Base-by-base conservation (phyloP, 2,797 vertebrate genomes). In the Jordanella pulchra region DNA sequence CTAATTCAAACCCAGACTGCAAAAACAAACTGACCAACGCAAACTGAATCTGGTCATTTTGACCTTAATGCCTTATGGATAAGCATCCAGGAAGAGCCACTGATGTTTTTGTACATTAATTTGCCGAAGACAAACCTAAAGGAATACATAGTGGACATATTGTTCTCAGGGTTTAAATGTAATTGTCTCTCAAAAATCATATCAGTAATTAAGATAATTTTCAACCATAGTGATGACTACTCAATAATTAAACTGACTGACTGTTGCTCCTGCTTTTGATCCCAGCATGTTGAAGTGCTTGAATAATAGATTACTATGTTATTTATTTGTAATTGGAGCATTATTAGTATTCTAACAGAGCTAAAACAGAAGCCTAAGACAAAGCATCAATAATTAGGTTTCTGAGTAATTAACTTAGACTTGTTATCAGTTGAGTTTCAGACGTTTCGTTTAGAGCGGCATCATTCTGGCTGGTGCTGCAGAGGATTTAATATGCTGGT, bases 341-440 rank as follows among this genome's bases (percentile, higher is more conserved):
- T 55, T n/a, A 39, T 71, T 71, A 63, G 32, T 51, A 51, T 63
- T 63, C 69, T 51, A 25, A 27, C 23, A n/a, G 42, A 1, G 15
- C 10, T 51, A 51, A 25, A 71, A 30, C n/a, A 69, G 14, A 56
- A 5, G 65, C 58, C 18, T 0, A 5, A 47, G 28, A 23, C 39
- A 28, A 28, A 48, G 67, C 51, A 48, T 54, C 21, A 56, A 47
- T 75, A 75, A 73, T 25, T 80, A 6, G 48, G 50, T 73, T 35
- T 44, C 2, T 70, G 45, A 6, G 27, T 69, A 64, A 87, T 80
- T 79, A 17, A 75, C 79, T 80, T 50, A 15, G 15, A 27, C 25
- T 48, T 17, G n/a, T 85, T 74, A 77, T 84, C 73, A 71, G 67
- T 44, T 68, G 58, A 39, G 64, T 73, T 65, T 30, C 69, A 67